Evolutionary conservation across 1,140 invertebrate genomes (phyloP), one percentile per base, ranked within the genome.

Genomic region (Drosophila ironensis): DNA sequence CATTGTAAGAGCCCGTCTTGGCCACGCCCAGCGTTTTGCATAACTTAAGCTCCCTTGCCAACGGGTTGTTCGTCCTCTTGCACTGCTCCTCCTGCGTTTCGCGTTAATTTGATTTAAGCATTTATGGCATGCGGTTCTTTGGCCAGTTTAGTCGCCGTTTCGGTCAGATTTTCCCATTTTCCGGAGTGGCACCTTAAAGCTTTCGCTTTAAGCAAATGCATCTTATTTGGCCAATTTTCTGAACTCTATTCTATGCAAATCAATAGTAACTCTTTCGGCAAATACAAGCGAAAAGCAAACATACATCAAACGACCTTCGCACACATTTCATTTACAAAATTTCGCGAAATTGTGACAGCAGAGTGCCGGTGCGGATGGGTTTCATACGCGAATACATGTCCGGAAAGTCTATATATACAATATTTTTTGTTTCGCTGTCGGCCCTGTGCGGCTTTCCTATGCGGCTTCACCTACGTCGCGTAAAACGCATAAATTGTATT

Each of bases 61-160:
- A 51, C 38, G 41, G 37, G 40, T 33, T 42, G 53, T 17, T 16
- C 19, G 5, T 14, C 16, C 4, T 19, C 19, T 2, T 20, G 20
- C 22, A 8, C 19, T 24, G 35, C 45, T 37, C 51, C 35, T 22
- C 51, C 28, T 42, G 51, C 33, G 33, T 69, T 48, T 53, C 67
- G 73, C 80, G 80, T 84, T 82, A 86, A 84, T 84, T 84, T 86
- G 50, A 86, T 84, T 86, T 71, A 57, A 78, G 53, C 64, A 53
- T 70, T 84, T 84, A 69, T 61, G 73, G 63, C 69, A 70, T 66
- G 69, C 68, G 56, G 68, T 68, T 19, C 16, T 50, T 16, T 37
- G 14, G 33, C n/a, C 33, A 17, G 38, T 16, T 57, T 53, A 45
- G 48, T 25, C 25, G 35, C 20, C 48, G 50, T 9, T 51, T 42